These are phyloP conservation scores for Aporrectodea caliginosa DNA, from an alignment of 1,140 invertebrate species.

Conservation along the genomic window DNA sequence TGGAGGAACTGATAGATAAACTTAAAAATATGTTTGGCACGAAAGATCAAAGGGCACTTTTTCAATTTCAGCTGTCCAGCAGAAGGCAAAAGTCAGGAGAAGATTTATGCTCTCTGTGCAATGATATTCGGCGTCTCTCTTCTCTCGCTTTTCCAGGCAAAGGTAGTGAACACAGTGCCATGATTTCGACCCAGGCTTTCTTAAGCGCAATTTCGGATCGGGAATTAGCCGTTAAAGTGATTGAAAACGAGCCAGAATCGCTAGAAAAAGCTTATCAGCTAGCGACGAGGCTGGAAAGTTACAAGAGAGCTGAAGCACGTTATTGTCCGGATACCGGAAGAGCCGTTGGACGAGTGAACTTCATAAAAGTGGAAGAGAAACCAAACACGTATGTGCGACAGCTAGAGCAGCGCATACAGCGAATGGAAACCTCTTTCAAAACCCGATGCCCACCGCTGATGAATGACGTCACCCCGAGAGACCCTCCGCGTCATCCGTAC, in stretches of 20 bases:
- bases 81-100: too few relatives aligned
- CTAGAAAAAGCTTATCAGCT: background rate
- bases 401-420: background rate
- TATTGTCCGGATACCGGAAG: background rate
- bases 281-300: background rate
- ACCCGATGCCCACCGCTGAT: background rate
- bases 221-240: background rate
- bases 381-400: background rate
- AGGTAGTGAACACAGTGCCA: too few relatives aligned
- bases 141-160: too few relatives aligned
- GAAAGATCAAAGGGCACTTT: too few relatives aligned
- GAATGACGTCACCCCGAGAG: background rate
- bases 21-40: too few relatives aligned
- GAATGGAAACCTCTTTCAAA: background rate
- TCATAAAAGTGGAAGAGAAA: background rate
- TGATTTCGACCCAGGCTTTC: too few relatives aligned
- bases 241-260: background rate
- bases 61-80: too few relatives aligned
- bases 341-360: background rate
- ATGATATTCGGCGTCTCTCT: too few relatives aligned
- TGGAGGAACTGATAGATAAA: too few relatives aligned
- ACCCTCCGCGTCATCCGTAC: too few relatives aligned
- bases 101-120: too few relatives aligned
- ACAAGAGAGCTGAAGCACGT: background rate
- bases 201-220: background rate